Base-by-base conservation (phyloP, 2,888 invertebrate species). In the Metopia argyrocephala region DNA sequence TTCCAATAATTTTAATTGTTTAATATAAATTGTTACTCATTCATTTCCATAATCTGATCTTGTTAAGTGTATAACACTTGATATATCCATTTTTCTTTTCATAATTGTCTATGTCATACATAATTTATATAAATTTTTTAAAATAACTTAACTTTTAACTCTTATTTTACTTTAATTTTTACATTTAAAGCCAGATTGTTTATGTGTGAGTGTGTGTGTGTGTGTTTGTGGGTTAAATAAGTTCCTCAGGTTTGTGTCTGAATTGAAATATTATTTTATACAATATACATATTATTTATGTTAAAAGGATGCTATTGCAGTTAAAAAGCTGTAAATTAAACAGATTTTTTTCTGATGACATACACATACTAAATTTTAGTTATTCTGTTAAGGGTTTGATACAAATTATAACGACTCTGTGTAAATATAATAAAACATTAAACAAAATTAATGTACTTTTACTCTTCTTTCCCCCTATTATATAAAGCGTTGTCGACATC, bases 171-270 rank as follows among this genome's bases (percentile, higher is more conserved):
- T 65, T 57, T 38, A 5, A 45, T 27, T 59, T 15, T 25, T 25
- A 46, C 57, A 18, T 52, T 61, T 38, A 25, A 38, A n/a, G n/a
- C 50, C 7, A 23, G 21, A 66, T 78, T 64, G n/a, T n/a, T n/a
- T n/a, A n/a, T n/a, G n/a, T n/a, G n/a, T n/a, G n/a, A n/a, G n/a
- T 64, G 3, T 61, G 5, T 61, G 27, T 76, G 62, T 46, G 20
- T 46, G 27, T 61, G 23, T 46, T 23, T 48, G 56, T 76, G 38
- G 62, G 70, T 66, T 78, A 75, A 70, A 62, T 25, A 65, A 75
- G 56, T 78, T 81, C 66, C 81, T 78, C 78, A 81, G 74, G 78
- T 81, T 52, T 75, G 21, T 62, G 74, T 81, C 46, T 78, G 74
- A 70, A 69, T 76, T 65, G n/a, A n/a, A n/a, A n/a, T n/a, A n/a